Conservation (phyloP, 2,797 vertebrate species). For the Monodelphis domestica region DNA sequence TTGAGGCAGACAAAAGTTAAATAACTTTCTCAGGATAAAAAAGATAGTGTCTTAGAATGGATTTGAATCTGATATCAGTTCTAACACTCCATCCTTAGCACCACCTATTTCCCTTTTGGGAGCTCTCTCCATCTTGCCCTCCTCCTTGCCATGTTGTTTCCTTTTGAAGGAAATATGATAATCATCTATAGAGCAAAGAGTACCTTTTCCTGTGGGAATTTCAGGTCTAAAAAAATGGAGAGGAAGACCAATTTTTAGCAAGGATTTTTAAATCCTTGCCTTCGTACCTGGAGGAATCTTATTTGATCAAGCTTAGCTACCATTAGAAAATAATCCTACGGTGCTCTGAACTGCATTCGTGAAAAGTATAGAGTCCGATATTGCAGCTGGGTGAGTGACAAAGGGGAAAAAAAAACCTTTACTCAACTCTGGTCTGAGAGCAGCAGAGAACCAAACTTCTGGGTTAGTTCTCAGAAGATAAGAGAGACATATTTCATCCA, state of each 20-base stretch:
- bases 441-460: neutral
- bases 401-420: neutral
- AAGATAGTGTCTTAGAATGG: neutral
- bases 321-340: neutral
- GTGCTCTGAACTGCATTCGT: neutral
- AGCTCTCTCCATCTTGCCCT: neutral
- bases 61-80: neutral
- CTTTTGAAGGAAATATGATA: neutral
- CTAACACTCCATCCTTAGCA: neutral
- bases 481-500: neutral
- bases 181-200: neutral
- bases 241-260: neutral
- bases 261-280: neutral
- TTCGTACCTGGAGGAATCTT: neutral
- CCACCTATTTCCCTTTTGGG: neutral
- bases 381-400: neutral
- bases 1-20: neutral
- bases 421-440: neutral
- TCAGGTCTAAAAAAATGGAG: neutral
- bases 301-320: neutral
- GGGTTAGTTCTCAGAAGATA: neutral
- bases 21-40: neutral
- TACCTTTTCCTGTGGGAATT: neutral
- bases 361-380: neutral
- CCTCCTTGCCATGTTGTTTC: neutral